A percentile compares a stretch with the other conserved stretches of the same genome.
Evolutionary conservation across 2,888 invertebrate species (phyloP).

Genomic region (Parthenolecanium corni): DNA sequence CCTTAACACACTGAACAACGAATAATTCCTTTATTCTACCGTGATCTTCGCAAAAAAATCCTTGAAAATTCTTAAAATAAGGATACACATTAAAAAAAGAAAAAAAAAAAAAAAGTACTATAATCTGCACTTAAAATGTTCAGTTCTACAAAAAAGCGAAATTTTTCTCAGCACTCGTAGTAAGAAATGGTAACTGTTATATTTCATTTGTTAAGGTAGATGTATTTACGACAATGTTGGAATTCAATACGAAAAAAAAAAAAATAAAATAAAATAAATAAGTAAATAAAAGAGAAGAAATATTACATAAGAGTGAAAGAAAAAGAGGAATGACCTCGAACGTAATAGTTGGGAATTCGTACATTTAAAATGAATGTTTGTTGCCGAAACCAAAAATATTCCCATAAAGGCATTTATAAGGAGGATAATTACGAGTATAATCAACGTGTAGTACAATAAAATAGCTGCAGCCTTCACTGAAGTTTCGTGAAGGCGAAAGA

Average conservation of each 20-base stretch:
- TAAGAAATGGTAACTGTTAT: slow-evolving; percentile 17
- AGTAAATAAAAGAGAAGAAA: neutral
- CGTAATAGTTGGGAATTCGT: neutral
- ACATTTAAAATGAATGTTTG: no score
- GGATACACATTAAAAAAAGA: neutral
- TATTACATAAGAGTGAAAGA: neutral
- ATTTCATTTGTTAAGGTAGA: neutral
- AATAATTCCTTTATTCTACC: neutral
- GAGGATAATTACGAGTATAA: no score
- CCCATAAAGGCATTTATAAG: no score
- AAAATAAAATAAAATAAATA: neutral
- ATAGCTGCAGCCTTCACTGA: no score
- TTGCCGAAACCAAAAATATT: no score
- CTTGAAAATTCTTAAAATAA: slow-evolving; percentile 1
- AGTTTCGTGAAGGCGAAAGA: no score
- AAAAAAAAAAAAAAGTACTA: neutral
- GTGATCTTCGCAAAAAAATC: slow-evolving; percentile 4
- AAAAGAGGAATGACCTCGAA: neutral
- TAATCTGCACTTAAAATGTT: neutral
- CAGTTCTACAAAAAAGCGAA: slow-evolving; percentile 1
- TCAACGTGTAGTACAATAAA: no score
- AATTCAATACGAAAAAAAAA: no score
- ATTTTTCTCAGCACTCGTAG: slow-evolving; percentile 12
- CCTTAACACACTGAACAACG: neutral
- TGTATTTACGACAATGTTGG: neutral